phyloP scores from a whole-genome alignment of 2,113 vertebrate species.

The Patagioenas fasciata region DNA sequence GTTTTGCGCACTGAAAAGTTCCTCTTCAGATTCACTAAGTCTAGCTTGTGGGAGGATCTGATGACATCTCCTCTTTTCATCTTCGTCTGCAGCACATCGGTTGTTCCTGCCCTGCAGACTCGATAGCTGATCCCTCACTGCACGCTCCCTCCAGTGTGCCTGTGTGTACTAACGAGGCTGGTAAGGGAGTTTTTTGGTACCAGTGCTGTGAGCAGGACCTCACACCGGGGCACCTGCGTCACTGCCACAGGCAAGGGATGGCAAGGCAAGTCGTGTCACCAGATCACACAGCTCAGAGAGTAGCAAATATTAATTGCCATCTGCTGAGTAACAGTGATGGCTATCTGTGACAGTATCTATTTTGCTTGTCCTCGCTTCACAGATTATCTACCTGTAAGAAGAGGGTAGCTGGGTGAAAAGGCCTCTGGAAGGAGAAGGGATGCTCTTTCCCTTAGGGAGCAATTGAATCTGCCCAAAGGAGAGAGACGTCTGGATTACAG shows the following conservation, averaged over 20 bases:
- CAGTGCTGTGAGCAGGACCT: neutral
- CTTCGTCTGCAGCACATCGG: neutral
- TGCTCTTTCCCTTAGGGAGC: neutral
- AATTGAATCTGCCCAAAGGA: neutral
- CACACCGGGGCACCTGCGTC: fast-evolving
- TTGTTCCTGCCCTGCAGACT: neutral
- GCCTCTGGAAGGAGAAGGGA: neutral
- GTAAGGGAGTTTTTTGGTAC: fast-evolving
- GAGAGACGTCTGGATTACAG: neutral
- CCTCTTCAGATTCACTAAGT: neutral
- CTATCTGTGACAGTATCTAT: neutral
- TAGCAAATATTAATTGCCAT: neutral
- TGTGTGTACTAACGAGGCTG: neutral
- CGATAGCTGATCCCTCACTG: neutral
- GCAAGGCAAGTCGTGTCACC: neutral
- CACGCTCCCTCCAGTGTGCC: neutral
- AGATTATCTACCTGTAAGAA: neutral
- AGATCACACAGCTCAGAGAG: neutral
- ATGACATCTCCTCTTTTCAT: neutral
- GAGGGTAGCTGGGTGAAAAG: neutral
- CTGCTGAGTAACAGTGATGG: neutral
- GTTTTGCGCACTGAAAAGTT: neutral
- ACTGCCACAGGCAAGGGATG: neutral
- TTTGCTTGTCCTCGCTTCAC: neutral
- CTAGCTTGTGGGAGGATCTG: conserved; percentile 41